Conservation (phyloP, 1,140 invertebrate genomes). For the Heterodera schachtii region DNA sequence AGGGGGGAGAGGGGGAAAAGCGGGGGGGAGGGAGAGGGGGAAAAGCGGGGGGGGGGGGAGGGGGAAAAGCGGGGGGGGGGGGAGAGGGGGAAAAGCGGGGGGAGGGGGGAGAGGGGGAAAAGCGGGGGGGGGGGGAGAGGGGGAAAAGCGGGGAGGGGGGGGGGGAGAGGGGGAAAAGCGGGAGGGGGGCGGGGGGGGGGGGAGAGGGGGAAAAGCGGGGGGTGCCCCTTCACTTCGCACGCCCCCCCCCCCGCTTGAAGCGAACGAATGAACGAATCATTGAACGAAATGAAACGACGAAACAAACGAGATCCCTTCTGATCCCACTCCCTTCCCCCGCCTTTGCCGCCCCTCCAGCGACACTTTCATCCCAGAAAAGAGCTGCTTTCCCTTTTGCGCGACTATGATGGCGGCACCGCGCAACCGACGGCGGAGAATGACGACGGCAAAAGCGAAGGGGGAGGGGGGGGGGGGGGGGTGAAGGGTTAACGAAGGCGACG, state of each 20-base stretch:
- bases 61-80: background rate
- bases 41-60: no score
- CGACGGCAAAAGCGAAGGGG: slow-evolving; percentile 6
- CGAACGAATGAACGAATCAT: background rate
- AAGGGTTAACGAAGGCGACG: background rate
- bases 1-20: background rate
- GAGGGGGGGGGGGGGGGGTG: background rate
- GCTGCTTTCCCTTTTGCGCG: slow-evolving; percentile 14
- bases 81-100: background rate
- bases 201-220: background rate
- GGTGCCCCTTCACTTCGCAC: background rate
- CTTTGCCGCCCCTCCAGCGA: no score
- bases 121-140: no score
- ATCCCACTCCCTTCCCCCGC: no score
- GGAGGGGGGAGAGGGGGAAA: background rate
- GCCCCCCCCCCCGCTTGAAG: background rate
- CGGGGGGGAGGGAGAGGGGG: no score
- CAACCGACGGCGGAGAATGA: slow-evolving; percentile 12
- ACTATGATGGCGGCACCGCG: slow-evolving; percentile 6
- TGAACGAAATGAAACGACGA: background rate
- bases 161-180: background rate
- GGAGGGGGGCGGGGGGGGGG: no score
- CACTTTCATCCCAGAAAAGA: slow-evolving; percentile 14
- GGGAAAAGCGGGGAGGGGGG: background rate
- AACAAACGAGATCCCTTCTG: slow-evolving; percentile 6